A percentile compares a stretch with the other conserved stretches of the same genome.
phyloP scores from a whole-genome alignment of 2,113 vertebrate species.

The Vimba vimba region DNA sequence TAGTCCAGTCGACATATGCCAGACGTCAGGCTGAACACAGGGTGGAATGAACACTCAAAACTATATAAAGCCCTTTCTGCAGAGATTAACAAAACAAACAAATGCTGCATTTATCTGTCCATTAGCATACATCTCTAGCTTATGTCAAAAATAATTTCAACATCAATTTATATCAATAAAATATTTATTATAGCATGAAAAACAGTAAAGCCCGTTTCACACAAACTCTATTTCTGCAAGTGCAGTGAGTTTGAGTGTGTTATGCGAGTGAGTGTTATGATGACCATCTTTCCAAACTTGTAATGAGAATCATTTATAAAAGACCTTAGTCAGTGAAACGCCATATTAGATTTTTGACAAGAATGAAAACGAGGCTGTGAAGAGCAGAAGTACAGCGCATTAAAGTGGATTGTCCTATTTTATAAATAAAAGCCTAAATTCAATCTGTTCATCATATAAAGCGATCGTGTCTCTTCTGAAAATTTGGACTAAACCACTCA shows the following conservation, averaged over 20 bases:
- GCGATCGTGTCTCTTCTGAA: no score
- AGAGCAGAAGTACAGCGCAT: no score
- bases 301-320: background rate
- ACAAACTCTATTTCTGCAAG: background rate
- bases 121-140: background rate
- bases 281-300: background rate
- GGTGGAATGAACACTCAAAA: slow-evolving; percentile 94
- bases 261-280: background rate
- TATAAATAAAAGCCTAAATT: no score
- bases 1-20: slow-evolving; percentile 91
- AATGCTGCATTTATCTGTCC: background rate
- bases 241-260: background rate
- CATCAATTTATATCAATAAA: background rate
- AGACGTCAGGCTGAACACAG: slow-evolving; percentile 92
- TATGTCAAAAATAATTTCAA: background rate
- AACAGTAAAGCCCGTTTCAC: background rate
- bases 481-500: no score
- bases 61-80: slow-evolving; percentile 92
- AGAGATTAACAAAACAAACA: slow-evolving; percentile 15
- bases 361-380: background rate
- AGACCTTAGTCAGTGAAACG: background rate
- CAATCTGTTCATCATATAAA: no score
- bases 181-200: no score
- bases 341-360: background rate
- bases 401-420: no score